Conservation (phyloP, 2,888 invertebrate genomes). For the Limnephilus lunatus region DNA sequence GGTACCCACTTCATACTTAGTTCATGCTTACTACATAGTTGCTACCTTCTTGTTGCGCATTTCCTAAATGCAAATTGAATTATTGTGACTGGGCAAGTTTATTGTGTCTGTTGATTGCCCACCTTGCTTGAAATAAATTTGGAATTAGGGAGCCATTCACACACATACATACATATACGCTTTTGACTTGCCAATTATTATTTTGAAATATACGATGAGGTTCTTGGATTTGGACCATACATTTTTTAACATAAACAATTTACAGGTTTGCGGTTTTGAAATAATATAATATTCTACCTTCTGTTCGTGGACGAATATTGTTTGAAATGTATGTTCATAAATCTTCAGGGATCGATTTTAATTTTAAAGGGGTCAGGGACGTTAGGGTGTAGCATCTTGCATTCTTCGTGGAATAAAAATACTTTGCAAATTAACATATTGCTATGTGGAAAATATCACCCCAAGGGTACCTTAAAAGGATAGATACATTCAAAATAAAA, state of each 20-base stretch:
- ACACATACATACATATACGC: background rate
- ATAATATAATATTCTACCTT: background rate
- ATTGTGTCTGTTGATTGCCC: background rate
- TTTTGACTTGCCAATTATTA: background rate
- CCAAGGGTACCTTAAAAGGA: too few species aligned
- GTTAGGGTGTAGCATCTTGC: background rate
- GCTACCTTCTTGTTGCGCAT: background rate
- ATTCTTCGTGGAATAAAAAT: background rate
- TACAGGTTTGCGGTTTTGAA: background rate
- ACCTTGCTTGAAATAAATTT: background rate
- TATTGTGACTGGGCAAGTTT: background rate
- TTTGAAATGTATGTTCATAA: background rate
- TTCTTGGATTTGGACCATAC: background rate
- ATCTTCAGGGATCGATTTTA: background rate
- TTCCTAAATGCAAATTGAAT: background rate
- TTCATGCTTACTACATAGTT: background rate
- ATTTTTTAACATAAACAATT: background rate
- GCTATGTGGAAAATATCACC: background rate
- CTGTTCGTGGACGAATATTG: background rate
- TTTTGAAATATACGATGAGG: background rate
- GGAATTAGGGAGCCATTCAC: background rate
- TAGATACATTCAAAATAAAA: background rate
- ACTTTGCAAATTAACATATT: background rate
- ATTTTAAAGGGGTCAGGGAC: background rate
- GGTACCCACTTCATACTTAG: background rate